A percentile compares a stretch with the other conserved stretches of the same genome.
phyloP scores from a whole-genome alignment of 2,797 vertebrate genomes.

The Heterohyrax brucei region DNA sequence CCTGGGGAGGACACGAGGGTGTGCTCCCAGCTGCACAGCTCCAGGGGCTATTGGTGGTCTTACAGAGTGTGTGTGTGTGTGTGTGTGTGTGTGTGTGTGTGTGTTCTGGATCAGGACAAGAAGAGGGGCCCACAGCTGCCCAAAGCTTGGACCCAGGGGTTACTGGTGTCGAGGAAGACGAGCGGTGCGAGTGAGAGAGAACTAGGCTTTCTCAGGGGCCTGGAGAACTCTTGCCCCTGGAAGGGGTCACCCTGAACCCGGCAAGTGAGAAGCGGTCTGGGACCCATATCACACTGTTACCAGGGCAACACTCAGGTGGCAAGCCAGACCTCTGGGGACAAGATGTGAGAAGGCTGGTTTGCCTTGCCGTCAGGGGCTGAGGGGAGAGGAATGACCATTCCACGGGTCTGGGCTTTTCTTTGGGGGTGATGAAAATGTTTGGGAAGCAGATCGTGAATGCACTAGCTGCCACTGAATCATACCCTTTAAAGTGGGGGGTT shows the following conservation, averaged over 20 bases:
- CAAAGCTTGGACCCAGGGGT: background rate
- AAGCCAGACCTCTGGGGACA: background rate
- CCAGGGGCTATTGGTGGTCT: no score
- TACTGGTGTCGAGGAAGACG: background rate
- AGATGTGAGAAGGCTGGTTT: background rate
- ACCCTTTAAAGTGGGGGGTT: background rate
- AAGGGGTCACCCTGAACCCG: background rate
- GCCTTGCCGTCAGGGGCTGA: background rate
- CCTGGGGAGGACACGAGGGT: no score
- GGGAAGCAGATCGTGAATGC: background rate
- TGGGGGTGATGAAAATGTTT: background rate
- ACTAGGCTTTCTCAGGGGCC: no score
- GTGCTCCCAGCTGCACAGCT: no score
- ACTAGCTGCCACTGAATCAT: background rate
- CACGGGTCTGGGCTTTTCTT: background rate
- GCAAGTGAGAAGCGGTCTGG: background rate
- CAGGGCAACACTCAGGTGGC: background rate
- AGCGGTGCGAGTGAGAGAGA: background rate
- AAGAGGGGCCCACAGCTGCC: background rate
- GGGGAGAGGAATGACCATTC: no score
- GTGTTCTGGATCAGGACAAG: background rate
- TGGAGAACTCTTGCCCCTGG: background rate
- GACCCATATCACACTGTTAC: background rate
- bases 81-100: no score
- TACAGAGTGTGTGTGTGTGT: no score